A percentile compares a stretch with the other conserved stretches of the same genome.
These are phyloP conservation scores for Lanistes nyassanus DNA, from an alignment of 1,140 invertebrate species.

Conservation along the genomic window DNA sequence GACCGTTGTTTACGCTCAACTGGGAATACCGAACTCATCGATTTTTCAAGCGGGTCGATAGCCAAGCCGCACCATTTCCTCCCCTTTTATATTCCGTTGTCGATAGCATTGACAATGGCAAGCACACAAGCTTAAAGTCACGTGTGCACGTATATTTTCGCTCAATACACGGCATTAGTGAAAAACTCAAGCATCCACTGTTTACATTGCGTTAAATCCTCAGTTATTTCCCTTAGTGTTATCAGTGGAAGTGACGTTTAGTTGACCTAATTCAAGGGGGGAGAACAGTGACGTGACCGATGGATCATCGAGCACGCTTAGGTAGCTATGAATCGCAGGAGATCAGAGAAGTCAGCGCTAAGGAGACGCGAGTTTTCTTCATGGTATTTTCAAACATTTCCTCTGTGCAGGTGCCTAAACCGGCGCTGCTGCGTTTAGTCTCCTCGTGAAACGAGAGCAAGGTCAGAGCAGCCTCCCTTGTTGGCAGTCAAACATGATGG, in stretches of 20 bases:
- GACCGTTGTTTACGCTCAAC: too few species aligned
- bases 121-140: neutral
- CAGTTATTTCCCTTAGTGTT: constrained; percentile 2
- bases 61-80: too few species aligned
- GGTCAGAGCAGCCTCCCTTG: constrained; percentile 10
- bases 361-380: neutral
- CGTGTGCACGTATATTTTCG: neutral
- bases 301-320: neutral
- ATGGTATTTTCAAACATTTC: neutral
- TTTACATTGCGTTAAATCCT: neutral
- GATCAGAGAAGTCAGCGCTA: neutral
- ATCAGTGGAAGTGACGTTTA: constrained; percentile 24
- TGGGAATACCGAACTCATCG: too few species aligned
- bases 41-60: too few species aligned
- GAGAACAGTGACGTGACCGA: neutral
- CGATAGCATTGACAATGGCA: neutral
- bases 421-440: neutral
- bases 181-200: neutral
- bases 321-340: neutral
- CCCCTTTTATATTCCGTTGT: neutral
- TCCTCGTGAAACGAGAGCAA: neutral
- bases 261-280: neutral
- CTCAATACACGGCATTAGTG: neutral
- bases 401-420: neutral
- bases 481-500: constrained; percentile 19